Evolutionary conservation across 2,797 vertebrate genomes (phyloP).

Genomic region (Smutsia gigantea): DNA sequence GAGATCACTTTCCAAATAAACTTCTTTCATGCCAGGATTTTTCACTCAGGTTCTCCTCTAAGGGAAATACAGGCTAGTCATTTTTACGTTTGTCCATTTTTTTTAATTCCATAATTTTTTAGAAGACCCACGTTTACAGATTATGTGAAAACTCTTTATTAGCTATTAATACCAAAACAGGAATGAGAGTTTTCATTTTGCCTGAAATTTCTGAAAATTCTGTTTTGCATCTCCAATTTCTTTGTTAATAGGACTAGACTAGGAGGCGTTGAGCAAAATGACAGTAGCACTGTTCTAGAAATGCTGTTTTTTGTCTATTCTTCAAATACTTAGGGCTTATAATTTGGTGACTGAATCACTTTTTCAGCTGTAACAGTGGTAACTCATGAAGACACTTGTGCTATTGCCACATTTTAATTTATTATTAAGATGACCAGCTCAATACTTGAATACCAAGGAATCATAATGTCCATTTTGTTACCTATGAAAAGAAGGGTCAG

Average conservation of each 20-base stretch:
- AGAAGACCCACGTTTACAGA: not conserved
- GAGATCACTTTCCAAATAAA: not conserved
- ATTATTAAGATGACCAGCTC: not conserved
- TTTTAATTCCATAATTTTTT: not conserved
- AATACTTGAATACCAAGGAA: not conserved
- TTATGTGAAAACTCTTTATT: not conserved
- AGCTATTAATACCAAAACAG: not conserved
- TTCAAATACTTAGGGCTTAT: not conserved
- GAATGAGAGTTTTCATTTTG: not conserved
- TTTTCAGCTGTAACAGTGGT: not conserved
- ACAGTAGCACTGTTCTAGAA: not conserved
- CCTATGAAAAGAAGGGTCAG: not conserved
- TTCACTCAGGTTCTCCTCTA: not conserved
- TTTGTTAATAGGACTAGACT: not conserved
- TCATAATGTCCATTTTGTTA: not conserved
- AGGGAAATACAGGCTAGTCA: not conserved
- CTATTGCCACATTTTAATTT: not conserved
- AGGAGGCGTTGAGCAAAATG: not conserved
- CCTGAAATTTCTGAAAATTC: slow-evolving; percentile 19
- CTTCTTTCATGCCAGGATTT: not conserved
- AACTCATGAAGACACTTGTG: not conserved
- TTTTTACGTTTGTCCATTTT: not conserved
- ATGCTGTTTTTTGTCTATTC: not conserved
- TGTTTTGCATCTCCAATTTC: not conserved
- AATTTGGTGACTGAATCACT: not conserved